phyloP scores from a whole-genome alignment of 1,140 invertebrate species.

The Heliconius hermathena region DNA sequence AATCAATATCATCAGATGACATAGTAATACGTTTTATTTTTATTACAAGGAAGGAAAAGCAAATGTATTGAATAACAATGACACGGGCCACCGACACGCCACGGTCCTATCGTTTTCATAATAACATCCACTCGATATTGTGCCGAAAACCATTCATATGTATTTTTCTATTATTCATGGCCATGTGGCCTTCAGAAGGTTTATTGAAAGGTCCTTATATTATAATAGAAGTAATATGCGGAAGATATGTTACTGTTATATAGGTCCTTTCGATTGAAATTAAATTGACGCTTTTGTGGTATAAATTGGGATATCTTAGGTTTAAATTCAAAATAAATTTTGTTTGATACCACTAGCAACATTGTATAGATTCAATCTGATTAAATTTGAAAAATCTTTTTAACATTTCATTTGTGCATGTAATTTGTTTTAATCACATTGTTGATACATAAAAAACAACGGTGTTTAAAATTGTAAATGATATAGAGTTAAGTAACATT shows the following conservation, averaged over 20 bases:
- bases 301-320: not conserved
- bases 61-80: not conserved
- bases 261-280: not conserved
- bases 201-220: not conserved
- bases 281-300: not conserved
- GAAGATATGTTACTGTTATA: not conserved
- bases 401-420: too few relatives aligned
- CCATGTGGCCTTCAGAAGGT: not conserved
- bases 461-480: too few relatives aligned
- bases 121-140: not conserved
- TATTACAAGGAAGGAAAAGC: not conserved
- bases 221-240: constrained; percentile 1
- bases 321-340: too few relatives aligned
- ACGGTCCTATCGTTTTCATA: constrained; percentile 2
- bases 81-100: not conserved
- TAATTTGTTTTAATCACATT: too few relatives aligned
- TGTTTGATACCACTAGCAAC: too few relatives aligned
- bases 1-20: not conserved
- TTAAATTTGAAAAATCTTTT: too few relatives aligned
- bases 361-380: too few relatives aligned
- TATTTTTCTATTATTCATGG: constrained; percentile 20
- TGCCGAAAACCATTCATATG: constrained; percentile 8
- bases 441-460: too few relatives aligned
- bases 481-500: too few relatives aligned
- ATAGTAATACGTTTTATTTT: not conserved